Evolutionary conservation across 2,797 vertebrate genomes (phyloP), one percentile per base, ranked within the genome.

Genomic region (Heterohyrax brucei): DNA sequence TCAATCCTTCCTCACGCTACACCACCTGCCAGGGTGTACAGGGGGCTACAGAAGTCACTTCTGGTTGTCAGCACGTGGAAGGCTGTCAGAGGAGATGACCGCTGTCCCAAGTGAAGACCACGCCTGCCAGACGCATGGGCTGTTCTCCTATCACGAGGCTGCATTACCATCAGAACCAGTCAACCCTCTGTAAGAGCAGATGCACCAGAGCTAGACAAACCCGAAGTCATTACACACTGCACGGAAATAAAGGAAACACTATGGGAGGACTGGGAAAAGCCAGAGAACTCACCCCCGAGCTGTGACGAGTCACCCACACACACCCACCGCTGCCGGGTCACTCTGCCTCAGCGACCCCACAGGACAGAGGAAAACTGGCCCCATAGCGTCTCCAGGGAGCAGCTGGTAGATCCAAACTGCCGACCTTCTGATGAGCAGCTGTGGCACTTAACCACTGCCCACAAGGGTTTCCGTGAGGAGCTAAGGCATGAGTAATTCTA

Each of bases 41-140:
- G 87, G 48, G 30, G 12, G 89, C 8, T 83, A 73, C 64, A 19
- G 68, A 93, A 73, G 87, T 68, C 83, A 94, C 48, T 75, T 68
- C 0, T 18, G 91, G 24, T 61, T 70, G 7, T 48, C 96, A 70
- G 5, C 30, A 88, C n/a, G 93, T 77, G 21, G 44, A 88, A 95
- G 39, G 48, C 75, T 97, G 59, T 66, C 56, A 95, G 95, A 93
- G 87, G 22, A 22, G 64, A 95, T 93, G 59, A 76, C 19, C 79
- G 44, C 95, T 96, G 97, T 13, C 28, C 24, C 75, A 79, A 83
- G 80, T 70, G 94, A 56, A 97, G 30, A 72, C 79, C 79, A 28
- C 64, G 91, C 94, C 87, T 79, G 7, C 77, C 33, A 96, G 14
- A 81, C 28, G 39, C 9, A 48, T 1, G 68, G 26, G 12, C 86